Base-by-base conservation (phyloP, 2,113 vertebrate genomes). In the Cyanistes caeruleus region DNA sequence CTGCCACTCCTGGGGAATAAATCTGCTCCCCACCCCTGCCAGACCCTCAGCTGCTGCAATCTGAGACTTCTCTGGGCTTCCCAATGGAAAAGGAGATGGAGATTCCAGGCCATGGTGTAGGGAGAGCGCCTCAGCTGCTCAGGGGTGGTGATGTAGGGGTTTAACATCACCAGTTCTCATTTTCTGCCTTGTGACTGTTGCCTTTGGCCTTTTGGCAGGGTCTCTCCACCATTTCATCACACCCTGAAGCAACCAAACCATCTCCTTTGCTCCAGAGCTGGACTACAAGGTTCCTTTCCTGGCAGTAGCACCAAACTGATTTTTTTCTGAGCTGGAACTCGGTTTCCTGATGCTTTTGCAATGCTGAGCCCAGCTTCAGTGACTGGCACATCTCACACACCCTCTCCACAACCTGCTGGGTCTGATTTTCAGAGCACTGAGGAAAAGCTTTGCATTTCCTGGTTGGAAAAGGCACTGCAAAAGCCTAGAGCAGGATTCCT, bases 201-300 rank as follows among this genome's bases (percentile, higher is more conserved):
- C 74, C 37, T 43, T 51, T 14, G 13, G 23, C 58, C 79, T 52
- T 75, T 25, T 30, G 39, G 28, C 78, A 53, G 79, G 58, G 75
- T 90, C 59, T 83, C 83, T 83, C 88, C 90, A 77, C 18, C 83
- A 41, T 96, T 97, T 94, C 95, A 73, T 94, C 90, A 95, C 64
- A 77, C 51, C 79, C 90, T 83, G 85, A 88, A 86, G 92, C 72
- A 94, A 83, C 28, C 30, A 59, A 28, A 56, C 4, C 49, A 5
- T 58, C 46, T 28, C 51, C 49, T 81, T 62, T 56, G n/a, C 77
- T 93, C 64, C 63, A 60, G n/a, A 65, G 75, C 49, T 60, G 83
- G 53, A 46, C 79, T 56, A 11, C 3, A 10, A 62, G 83, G 88
- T 92, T 92, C 90, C 68, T 58, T 90, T 96, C 39, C 72, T 84